Evolutionary conservation across 2,113 vertebrate species (phyloP).

Genomic region (Tichodroma muraria): DNA sequence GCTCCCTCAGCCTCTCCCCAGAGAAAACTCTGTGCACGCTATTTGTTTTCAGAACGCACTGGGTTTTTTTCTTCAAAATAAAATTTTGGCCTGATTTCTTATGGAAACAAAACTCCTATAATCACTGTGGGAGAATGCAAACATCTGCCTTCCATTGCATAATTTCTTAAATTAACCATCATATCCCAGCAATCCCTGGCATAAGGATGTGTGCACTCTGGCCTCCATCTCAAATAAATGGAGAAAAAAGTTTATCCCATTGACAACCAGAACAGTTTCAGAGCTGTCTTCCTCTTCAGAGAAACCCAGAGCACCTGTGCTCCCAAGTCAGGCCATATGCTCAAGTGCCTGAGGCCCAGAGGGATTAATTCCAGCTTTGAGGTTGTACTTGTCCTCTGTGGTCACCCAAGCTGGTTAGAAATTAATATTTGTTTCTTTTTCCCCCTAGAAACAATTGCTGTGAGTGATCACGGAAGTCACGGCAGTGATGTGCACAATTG

Average conservation of each 20-base stretch:
- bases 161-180: not conserved
- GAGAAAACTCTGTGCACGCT: not conserved
- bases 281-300: not conserved
- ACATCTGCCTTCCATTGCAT: not conserved
- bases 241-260: not conserved
- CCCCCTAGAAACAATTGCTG: not conserved
- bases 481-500: not conserved
- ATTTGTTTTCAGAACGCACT: not conserved
- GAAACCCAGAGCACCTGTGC: not conserved
- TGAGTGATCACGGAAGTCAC: not conserved
- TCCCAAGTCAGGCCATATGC: not conserved
- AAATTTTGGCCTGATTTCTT: constrained; percentile 21
- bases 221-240: not conserved
- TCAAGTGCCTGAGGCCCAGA: not conserved
- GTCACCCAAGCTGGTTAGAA: not conserved
- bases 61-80: not conserved
- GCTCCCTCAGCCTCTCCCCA: not conserved
- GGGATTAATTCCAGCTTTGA: not conserved
- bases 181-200: not conserved
- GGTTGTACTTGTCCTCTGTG: not conserved
- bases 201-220: not conserved
- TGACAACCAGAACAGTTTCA: not conserved
- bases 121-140: not conserved
- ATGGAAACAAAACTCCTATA: not conserved
- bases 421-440: not conserved